phyloP scores from a whole-genome alignment of 2,113 vertebrate species.

The Varanus salvator region DNA sequence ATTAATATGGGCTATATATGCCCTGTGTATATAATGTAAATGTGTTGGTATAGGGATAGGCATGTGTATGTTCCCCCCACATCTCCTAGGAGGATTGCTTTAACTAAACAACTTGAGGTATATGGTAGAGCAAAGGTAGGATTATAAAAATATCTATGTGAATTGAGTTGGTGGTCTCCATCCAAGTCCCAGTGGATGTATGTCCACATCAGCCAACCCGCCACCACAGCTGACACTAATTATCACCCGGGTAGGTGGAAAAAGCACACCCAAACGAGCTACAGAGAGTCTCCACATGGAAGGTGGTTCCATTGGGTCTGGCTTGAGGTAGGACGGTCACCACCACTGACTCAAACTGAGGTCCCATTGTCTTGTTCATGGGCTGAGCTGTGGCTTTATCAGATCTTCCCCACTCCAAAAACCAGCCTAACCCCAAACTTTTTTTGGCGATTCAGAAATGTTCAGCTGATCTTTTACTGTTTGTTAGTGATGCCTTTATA shows the following conservation, averaged over 20 bases:
- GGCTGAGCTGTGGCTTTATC: background rate
- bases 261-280: background rate
- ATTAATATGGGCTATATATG: constrained; percentile 34
- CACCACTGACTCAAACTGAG: background rate
- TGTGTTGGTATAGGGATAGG: constrained; percentile 47
- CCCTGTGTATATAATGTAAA: constrained; percentile 12
- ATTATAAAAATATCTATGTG: constrained; percentile 23
- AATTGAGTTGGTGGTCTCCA: constrained; percentile 39
- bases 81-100: constrained; percentile 42
- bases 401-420: background rate
- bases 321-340: background rate
- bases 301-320: constrained; percentile 29
- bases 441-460: background rate
- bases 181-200: background rate
- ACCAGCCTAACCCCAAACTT: background rate
- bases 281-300: background rate
- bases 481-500: background rate
- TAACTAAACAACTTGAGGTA: constrained; percentile 42
- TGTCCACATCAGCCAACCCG: constrained; percentile 32
- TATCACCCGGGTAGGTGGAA: background rate
- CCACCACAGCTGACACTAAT: constrained; percentile 11
- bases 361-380: background rate
- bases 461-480: background rate
- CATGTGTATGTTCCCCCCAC: constrained; percentile 39
- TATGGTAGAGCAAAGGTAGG: constrained; percentile 32